phyloP scores from a whole-genome alignment of 1,140 invertebrate genomes.

The Macrotrachela quadricornifera region DNA sequence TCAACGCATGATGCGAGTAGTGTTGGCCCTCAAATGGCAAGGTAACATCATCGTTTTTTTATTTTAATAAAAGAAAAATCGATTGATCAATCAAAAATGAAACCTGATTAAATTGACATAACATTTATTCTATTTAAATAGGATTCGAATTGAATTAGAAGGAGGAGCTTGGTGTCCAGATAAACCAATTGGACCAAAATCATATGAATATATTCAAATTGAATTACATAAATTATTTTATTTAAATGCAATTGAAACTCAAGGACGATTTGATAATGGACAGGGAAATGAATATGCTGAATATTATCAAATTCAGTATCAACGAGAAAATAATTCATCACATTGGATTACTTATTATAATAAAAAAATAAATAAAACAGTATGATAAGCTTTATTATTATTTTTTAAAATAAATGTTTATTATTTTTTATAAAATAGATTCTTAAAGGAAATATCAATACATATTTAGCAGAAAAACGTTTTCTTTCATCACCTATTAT shows the following conservation, averaged over 20 bases:
- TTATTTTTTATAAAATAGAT: too few species aligned
- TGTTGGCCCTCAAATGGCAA: conserved; percentile 29
- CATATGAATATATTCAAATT: conserved; percentile 67
- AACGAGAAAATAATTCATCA: conserved; percentile 18
- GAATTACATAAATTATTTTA: conserved; percentile 53
- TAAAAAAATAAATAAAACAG: background rate
- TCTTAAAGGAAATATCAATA: conserved; percentile 20
- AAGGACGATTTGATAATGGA: conserved; percentile 77
- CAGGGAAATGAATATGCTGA: conserved; percentile 73
- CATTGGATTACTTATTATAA: conserved; percentile 20
- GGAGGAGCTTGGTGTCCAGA: conserved; percentile 89
- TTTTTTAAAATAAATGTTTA: too few species aligned
- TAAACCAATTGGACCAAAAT: conserved; percentile 57
- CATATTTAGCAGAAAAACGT: conserved; percentile 16
- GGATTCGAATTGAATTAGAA: conserved; percentile 59
- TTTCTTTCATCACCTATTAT: conserved; percentile 20
- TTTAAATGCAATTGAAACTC: conserved; percentile 58
- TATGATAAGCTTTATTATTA: too few species aligned
- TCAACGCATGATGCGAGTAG: conserved; percentile 26
- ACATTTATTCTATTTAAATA: conserved; percentile 25
- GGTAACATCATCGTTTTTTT: conserved; percentile 14
- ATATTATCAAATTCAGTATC: conserved; percentile 65
- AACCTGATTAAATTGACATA: too few species aligned
- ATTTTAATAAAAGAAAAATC: too few species aligned
- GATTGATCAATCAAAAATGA: too few species aligned